Evolutionary conservation across 2,888 invertebrate species (phyloP).

Genomic region (Tenthredo mesomela): DNA sequence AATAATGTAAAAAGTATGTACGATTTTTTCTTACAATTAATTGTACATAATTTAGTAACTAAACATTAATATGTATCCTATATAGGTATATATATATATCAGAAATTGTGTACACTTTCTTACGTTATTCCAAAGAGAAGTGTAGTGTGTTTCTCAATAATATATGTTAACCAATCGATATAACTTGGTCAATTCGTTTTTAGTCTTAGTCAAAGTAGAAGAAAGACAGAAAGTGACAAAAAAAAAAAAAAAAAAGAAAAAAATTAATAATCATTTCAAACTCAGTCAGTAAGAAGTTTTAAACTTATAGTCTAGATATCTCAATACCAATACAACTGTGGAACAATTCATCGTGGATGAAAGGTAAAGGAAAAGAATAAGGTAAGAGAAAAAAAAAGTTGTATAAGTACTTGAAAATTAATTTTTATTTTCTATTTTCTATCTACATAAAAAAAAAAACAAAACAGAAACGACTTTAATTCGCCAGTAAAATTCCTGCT

Average conservation of each 20-base stretch:
- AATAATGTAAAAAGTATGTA: conserved; percentile 45
- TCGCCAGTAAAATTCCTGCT: no score
- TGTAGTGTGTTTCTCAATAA: conserved; percentile 72
- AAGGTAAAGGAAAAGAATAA: neutral
- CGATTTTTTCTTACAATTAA: conserved; percentile 46
- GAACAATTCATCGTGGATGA: neutral
- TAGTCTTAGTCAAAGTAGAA: neutral
- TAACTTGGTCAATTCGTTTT: conserved; percentile 5
- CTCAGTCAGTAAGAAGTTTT: neutral
- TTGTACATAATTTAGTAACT: conserved; percentile 45
- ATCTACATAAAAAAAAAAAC: neutral
- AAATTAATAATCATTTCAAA: neutral
- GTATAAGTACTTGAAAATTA: neutral
- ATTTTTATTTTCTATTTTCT: neutral
- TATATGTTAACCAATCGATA: conserved; percentile 67
- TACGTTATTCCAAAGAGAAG: conserved; percentile 72
- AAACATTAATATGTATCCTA: conserved; percentile 20
- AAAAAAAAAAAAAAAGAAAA: no score
- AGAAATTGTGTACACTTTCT: conserved; percentile 67
- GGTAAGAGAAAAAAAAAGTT: neutral
- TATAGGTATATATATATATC: neutral
- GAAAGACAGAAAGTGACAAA: neutral
- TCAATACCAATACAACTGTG: neutral
- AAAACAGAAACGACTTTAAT: neutral
- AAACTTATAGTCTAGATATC: neutral